phyloP scores from a whole-genome alignment of 2,888 invertebrate genomes.

The Salpingus planirostris region DNA sequence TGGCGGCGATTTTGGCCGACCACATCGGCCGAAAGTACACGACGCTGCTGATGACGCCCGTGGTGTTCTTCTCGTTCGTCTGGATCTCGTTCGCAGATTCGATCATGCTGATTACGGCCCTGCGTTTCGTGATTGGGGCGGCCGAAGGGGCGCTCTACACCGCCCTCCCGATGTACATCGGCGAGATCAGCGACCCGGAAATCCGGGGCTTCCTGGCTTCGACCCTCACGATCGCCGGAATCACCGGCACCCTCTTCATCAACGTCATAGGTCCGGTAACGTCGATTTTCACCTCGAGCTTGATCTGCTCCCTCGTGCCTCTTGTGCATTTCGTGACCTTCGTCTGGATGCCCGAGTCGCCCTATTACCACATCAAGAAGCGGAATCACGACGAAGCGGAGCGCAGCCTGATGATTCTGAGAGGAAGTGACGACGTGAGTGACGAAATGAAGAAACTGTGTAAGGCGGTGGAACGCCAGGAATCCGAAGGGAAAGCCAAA shows the following conservation, averaged over 20 bases:
- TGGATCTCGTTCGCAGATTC: slow-evolving; percentile 50
- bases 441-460: slow-evolving; percentile 40
- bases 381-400: slow-evolving; percentile 42
- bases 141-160: slow-evolving; percentile 42
- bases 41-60: slow-evolving; percentile 28
- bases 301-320: slow-evolving; percentile 51
- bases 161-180: slow-evolving; percentile 49
- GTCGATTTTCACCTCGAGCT: slow-evolving; percentile 46
- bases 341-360: slow-evolving; percentile 59
- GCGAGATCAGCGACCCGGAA: slow-evolving; percentile 50
- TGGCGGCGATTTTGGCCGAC: slow-evolving; percentile 55
- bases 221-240: slow-evolving; percentile 49
- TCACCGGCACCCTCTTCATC: slow-evolving; percentile 51
- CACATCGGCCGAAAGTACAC: slow-evolving; percentile 52
- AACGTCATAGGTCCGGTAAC: slow-evolving; percentile 54
- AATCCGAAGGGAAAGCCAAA: slow-evolving; percentile 45
- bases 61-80: slow-evolving; percentile 51
- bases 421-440: slow-evolving; percentile 46
- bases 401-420: slow-evolving; percentile 48
- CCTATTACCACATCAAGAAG: slow-evolving; percentile 43
- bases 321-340: slow-evolving; percentile 49
- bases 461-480: slow-evolving; percentile 35
- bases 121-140: slow-evolving; percentile 41
- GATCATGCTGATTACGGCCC: slow-evolving; percentile 47
- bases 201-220: slow-evolving; percentile 53